These are phyloP conservation scores for Diorhabda sublineata DNA, from an alignment of 1,140 invertebrate species.

Conservation along the genomic window DNA sequence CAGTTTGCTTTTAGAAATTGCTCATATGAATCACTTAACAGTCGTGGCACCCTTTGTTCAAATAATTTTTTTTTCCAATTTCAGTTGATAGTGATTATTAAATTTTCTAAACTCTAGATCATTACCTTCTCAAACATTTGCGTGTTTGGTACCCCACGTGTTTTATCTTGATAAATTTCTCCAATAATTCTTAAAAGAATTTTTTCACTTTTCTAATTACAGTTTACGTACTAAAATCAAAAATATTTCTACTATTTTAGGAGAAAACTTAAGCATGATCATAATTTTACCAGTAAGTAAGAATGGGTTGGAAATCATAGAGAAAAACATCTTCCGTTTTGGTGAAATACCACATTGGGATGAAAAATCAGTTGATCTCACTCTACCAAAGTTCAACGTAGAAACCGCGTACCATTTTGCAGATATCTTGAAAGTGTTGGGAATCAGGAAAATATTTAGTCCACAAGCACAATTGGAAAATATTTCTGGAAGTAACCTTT, in stretches of 20 bases:
- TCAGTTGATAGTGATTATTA: too few species aligned
- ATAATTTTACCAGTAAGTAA: conserved; percentile 60
- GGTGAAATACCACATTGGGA: conserved; percentile 49
- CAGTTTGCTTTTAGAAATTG: too few species aligned
- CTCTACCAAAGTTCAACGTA: conserved; percentile 39
- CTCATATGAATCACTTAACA: too few species aligned
- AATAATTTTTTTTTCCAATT: too few species aligned
- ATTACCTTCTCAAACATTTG: too few species aligned
- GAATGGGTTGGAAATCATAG: conserved; percentile 47
- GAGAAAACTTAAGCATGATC: conserved; percentile 55
- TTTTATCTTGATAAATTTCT: too few species aligned
- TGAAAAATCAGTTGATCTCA: conserved; percentile 37
- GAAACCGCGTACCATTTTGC: background rate
- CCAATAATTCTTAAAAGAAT: too few species aligned
- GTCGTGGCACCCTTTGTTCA: too few species aligned
- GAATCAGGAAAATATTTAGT: conserved; percentile 52
- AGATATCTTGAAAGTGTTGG: conserved; percentile 43
- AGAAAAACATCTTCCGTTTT: conserved; percentile 26
- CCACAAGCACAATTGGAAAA: conserved; percentile 51
- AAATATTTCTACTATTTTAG: conserved; percentile 22
- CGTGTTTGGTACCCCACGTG: too few species aligned
- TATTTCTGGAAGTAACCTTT: conserved; percentile 22
- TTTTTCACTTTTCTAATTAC: too few species aligned
- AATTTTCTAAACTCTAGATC: too few species aligned
- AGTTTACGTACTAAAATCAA: too few species aligned